A percentile compares a stretch with the other conserved stretches of the same genome.
Conservation (phyloP, 2,113 vertebrate species). For the Gopherus evgoodei region DNA sequence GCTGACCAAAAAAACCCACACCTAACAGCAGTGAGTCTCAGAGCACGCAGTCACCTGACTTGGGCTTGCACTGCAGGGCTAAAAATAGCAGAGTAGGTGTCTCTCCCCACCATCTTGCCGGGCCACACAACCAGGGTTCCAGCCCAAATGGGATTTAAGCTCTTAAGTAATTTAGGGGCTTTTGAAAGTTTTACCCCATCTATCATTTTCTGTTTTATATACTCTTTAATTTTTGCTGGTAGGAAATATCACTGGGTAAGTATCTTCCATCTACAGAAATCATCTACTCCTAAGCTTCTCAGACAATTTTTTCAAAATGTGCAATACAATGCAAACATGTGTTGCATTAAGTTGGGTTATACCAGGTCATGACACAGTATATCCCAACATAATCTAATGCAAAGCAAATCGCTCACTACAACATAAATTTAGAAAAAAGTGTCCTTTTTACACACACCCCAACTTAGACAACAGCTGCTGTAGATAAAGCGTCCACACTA, state of each 20-base stretch:
- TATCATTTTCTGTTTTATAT: neutral
- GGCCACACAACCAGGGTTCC: too few species aligned
- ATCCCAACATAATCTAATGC: conserved; percentile 77
- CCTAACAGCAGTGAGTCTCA: neutral
- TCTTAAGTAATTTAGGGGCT: neutral
- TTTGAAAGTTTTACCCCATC: neutral
- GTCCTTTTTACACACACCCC: conserved; percentile 16
- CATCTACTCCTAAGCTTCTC: conserved; percentile 82
- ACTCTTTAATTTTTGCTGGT: conserved; percentile 62
- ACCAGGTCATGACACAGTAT: conserved; percentile 83
- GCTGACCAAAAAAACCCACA: neutral
- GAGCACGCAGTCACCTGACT: neutral
- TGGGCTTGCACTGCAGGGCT: neutral
- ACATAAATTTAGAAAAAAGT: conserved; percentile 72
- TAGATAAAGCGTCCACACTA: conserved; percentile 71
- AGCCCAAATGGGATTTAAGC: neutral
- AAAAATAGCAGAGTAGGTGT: neutral
- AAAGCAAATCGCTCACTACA: conserved; percentile 75
- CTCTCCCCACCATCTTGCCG: too few species aligned
- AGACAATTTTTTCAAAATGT: conserved; percentile 73
- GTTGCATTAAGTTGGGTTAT: conserved; percentile 85
- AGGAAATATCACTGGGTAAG: conserved; percentile 76
- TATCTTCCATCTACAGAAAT: conserved; percentile 82
- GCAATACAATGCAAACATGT: conserved; percentile 80
- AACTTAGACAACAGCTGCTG: conserved; percentile 77